Base-by-base conservation (phyloP, 2,113 vertebrate genomes). In the Cavia porcellus region DNA sequence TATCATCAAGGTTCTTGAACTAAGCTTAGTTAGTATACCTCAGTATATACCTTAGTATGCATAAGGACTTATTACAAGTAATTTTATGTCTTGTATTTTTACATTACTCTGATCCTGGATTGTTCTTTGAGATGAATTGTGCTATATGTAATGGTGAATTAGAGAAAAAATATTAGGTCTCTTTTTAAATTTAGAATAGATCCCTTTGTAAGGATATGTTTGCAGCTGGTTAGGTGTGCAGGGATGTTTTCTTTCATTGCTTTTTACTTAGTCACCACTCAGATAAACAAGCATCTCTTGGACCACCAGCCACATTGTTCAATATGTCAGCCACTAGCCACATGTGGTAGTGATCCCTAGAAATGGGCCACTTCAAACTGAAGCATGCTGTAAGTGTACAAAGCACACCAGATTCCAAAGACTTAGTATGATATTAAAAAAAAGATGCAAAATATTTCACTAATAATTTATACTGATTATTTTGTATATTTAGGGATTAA, bases 81-180 rank as follows among this genome's bases (percentile, higher is more conserved):
- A 92, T 32, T 74, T 81, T 66, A 35, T 50, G 81, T 79, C 86
- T 92, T 57, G 35, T 55, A 75, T 96, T 72, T 52, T 22, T 79
- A 28, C 15, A 62, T 89, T 93, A 11, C 75, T 74, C 38, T 45
- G 45, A 61, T 94, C 25, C 72, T 52, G 80, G 59, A 32, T 89
- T 57, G 17, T n/a, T 94, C 57, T 81, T 7, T 66, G 50, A 62
- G 85, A 70, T 87, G 50, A 93, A 30, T 47, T 92, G 25, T 83
- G 74, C 64, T 87, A 1, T 35, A 28, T 84, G 4, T 50, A 20
- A 11, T 13, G 17, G 70, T 91, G 32, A 45, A 47, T 74, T 68
- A 81, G 28, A 77, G 64, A 28, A 45, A 77, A 30, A 72, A 17
- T 32, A 55, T 13, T 32, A 64, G 62, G 62, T 64, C 28, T 55